These are phyloP conservation scores for Xiphorhynchus elegans DNA, from an alignment of 2,113 vertebrate species.

Conservation along the genomic window DNA sequence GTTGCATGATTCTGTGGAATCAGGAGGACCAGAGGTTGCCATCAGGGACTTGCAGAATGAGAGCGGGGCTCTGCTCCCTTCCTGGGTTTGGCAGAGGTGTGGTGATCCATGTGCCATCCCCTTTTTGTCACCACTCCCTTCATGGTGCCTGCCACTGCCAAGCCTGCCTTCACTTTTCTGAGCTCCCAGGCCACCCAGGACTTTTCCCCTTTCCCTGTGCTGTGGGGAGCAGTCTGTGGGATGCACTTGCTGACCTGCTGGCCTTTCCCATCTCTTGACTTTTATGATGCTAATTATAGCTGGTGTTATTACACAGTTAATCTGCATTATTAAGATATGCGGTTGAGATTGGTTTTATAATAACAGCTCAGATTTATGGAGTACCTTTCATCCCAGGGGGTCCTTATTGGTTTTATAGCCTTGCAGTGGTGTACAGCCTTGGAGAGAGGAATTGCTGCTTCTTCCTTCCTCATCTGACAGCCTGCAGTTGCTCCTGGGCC, in stretches of 20 bases:
- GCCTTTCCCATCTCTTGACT: background rate
- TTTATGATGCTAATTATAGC: slow-evolving; percentile 45
- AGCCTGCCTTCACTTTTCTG: background rate
- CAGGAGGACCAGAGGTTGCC: background rate
- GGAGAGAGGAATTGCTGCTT: background rate
- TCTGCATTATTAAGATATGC: slow-evolving; percentile 50
- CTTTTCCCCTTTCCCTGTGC: background rate
- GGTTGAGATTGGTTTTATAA: slow-evolving; percentile 24
- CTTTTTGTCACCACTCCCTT: background rate
- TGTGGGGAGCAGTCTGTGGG: background rate
- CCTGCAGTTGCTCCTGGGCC: background rate
- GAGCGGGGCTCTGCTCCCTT: background rate
- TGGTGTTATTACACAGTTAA: slow-evolving; percentile 33
- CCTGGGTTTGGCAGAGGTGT: background rate
- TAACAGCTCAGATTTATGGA: slow-evolving; percentile 51
- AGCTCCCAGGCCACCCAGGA: background rate
- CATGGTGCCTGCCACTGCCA: fast-evolving
- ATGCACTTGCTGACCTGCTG: background rate
- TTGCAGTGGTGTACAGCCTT: background rate
- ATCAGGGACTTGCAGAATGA: background rate
- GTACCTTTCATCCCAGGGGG: background rate
- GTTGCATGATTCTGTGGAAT: background rate
- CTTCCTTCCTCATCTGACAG: background rate
- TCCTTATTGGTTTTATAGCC: background rate
- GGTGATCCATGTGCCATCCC: background rate